phyloP scores from a whole-genome alignment of 30 jellyfish, hydroid and myxozoan species.

The Chironex yamaguchii region DNA sequence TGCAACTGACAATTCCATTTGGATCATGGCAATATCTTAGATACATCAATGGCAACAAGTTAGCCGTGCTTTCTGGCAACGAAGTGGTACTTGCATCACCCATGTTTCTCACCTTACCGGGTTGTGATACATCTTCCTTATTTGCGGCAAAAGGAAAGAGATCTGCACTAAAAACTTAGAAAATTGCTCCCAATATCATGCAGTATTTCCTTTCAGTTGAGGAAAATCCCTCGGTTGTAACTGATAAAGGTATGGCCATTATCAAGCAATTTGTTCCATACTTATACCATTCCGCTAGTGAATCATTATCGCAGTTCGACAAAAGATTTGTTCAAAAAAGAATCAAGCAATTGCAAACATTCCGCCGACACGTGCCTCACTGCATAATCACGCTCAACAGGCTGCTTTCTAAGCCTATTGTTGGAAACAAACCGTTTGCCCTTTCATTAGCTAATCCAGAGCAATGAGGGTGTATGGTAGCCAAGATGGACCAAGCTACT shows the following conservation, averaged over 20 bases:
- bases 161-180: constrained; percentile 16
- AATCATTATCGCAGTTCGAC: not conserved
- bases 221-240: not conserved
- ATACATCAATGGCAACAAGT: constrained; percentile 14
- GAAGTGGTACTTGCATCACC: constrained; percentile 23
- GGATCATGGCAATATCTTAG: constrained; percentile 1
- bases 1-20: constrained; percentile 12
- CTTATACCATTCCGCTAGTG: not conserved
- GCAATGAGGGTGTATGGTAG: constrained; percentile 34
- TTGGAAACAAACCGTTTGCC: constrained; percentile 27
- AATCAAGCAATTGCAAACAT: no score
- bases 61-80: constrained; percentile 5
- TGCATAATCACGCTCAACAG: not conserved
- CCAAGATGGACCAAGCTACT: constrained; percentile 32
- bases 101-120: constrained; percentile 17
- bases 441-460: constrained; percentile 21
- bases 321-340: constrained; percentile 10
- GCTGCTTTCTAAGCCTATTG: constrained; percentile 19
- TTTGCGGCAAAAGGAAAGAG: constrained; percentile 2
- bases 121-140: constrained; percentile 35
- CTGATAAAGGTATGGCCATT: not conserved
- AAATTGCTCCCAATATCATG: constrained; percentile 14
- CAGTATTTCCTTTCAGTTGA: constrained; percentile 7
- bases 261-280: not conserved
- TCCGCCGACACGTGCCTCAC: constrained; percentile 19